These are phyloP conservation scores for Pangasius krempfi DNA, from an alignment of 2,797 vertebrate genomes.

Conservation along the genomic window DNA sequence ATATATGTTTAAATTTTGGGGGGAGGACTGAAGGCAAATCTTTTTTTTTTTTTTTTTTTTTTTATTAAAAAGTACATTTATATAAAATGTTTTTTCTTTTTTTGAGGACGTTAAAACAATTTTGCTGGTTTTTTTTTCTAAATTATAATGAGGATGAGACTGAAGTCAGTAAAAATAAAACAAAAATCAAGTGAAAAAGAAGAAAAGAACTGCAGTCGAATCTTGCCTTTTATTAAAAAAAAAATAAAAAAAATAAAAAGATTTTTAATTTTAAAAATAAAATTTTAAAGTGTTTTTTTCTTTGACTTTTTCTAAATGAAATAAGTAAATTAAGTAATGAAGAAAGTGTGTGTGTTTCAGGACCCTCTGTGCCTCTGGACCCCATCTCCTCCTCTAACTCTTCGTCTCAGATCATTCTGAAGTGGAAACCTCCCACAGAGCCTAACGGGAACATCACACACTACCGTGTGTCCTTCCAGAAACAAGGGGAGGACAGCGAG, in stretches of 20 bases:
- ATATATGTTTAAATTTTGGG: not conserved
- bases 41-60: too few species aligned
- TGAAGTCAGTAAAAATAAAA: not conserved
- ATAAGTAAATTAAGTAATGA: not conserved
- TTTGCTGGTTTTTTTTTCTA: not conserved
- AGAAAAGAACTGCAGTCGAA: not conserved
- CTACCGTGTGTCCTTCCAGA: conserved; percentile 89
- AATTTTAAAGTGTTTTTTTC: not conserved
- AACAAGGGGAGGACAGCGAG: conserved; percentile 88
- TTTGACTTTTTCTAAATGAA: not conserved
- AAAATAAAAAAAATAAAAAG: not conserved
- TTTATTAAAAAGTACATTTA: not conserved
- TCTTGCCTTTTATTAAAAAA: not conserved
- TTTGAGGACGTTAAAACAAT: not conserved
- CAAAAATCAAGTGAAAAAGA: not conserved
- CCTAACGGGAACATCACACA: conserved; percentile 97
- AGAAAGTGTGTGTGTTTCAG: conserved; percentile 65
- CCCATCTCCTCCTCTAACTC: conserved; percentile 93
- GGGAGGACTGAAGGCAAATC: not conserved
- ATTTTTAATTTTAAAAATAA: not conserved
- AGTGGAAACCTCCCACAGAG: conserved; percentile 93
- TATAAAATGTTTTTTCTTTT: not conserved
- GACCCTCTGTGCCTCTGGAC: conserved; percentile 90
- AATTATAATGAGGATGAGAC: not conserved
- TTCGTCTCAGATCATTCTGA: conserved; percentile 93